Base-by-base conservation (phyloP, 2,113 vertebrate species). In the Narcine bancroftii region DNA sequence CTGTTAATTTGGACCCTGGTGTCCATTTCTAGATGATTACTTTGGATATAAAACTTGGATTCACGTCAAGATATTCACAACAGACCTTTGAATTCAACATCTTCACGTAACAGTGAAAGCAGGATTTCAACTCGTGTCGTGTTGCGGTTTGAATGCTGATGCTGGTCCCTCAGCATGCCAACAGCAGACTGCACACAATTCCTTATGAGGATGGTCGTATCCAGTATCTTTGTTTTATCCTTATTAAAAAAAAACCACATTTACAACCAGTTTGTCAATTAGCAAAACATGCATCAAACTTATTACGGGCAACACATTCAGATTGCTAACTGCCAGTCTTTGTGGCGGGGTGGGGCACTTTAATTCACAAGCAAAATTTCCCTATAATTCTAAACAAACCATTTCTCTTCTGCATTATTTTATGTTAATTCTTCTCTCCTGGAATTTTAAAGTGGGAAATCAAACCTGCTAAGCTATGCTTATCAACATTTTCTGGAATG, bases 101-200 rank as follows among this genome's bases (percentile, higher is more conserved):
- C 93, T 39, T 97, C 95, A 11, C 92, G 95, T 36, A 99, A 92
- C 1, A 99, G 96, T n/a, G 94, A 93, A 47, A 99, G 96, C 2
- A 99, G 96, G 19, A 99, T 95, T 93, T 97, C 94, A 87, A 99
- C 96, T 92, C 99, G 95, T 81, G 65, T 94, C 66, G 96, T 96
- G 89, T 96, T 97, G 50, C 98, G 97, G 15, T 93, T 85, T 0
- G 94, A 92, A 36, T 94, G 73, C 60, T 96, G 94, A 0, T 94
- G 94, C 92, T 96, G 96, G 94, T 99, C 98, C 73, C 94, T 94
- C 0, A 99, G 96, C 96, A 98, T 97, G 21, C 97, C 96, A 39
- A 99, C 97, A 1, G 99, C 98, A 2, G 95, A 96, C 93, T 99
- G 99, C 39, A 99, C 96, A 56, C 98, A 99, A 95, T 97, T 99